Conservation (phyloP, 2,113 vertebrate genomes). For the Ornithorhynchus anatinus region DNA sequence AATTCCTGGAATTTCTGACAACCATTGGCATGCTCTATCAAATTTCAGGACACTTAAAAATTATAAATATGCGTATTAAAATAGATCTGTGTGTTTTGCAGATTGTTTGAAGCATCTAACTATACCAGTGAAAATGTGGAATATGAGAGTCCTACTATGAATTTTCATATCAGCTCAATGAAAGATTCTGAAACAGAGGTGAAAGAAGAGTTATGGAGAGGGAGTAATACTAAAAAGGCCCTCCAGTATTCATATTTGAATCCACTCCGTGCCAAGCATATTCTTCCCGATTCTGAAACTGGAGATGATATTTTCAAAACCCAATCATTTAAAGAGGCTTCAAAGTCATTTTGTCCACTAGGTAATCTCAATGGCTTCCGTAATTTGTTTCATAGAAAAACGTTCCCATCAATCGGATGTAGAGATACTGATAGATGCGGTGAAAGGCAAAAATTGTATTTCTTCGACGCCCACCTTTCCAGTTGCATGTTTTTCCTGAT, state of each 20-base stretch:
- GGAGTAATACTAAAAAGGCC: constrained; percentile 48
- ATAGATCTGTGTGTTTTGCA: constrained; percentile 51
- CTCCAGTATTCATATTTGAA: constrained; percentile 60
- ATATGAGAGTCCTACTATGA: constrained; percentile 23
- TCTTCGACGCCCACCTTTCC: too few species aligned
- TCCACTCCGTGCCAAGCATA: constrained; percentile 53
- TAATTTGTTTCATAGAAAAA: constrained; percentile 36
- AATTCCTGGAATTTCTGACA: constrained; percentile 15
- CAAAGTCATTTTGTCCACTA: constrained; percentile 73
- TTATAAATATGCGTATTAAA: neutral
- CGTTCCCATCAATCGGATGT: too few species aligned
- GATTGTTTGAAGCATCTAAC: constrained; percentile 79
- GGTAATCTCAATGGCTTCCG: constrained; percentile 72
- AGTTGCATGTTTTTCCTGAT: neutral
- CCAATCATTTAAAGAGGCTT: constrained; percentile 72
- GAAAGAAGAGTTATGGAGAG: constrained; percentile 61
- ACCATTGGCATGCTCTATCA: constrained; percentile 13
- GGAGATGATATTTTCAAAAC: constrained; percentile 70
- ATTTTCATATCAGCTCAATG: constrained; percentile 1
- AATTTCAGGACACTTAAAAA: neutral
- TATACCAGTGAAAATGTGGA: constrained; percentile 49
- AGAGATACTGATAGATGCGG: too few species aligned
- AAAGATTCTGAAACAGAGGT: constrained; percentile 63
- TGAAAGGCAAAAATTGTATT: too few species aligned
- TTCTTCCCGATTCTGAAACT: constrained; percentile 61